Base-by-base conservation (phyloP, 2,113 vertebrate species). In the Podarcis muralis region DNA sequence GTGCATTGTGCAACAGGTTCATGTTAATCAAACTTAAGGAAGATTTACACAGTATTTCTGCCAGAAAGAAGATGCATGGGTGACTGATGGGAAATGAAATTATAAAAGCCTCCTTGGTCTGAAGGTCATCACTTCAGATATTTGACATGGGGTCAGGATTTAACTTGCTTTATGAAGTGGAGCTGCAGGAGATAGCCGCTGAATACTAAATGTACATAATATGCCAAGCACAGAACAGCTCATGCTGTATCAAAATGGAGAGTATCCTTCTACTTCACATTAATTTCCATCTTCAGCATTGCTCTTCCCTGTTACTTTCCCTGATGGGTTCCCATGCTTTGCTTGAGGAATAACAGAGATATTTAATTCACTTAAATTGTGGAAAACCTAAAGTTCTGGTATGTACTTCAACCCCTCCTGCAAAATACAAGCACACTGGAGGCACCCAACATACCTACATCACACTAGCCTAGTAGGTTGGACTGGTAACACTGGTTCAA, bases 111-210 rank as follows among this genome's bases (percentile, higher is more conserved):
- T 93, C 90, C 91, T 93, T 95, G 90, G 90, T 87, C 37, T 43
- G 90, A 95, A 95, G 94, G 91, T 95, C 90, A 95, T 68, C 85
- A 91, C 40, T 91, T 87, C 90, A 93, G 78, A 93, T 81, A 89
- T 57, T 84, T 16, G 20, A 83, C 68, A 82, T 66, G 48, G 18
- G 85, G 83, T 93, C 85, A 9, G 78, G 30, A 81, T 91, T 90
- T 92, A 87, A 87, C 84, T 90, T 53, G 35, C 74, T 27, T 3
- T 4, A 66, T 30, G 88, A 93, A 94, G 53, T 79, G 89, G 53
- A 91, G 35, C 37, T 65, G 35, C 89, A 59, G 40, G 88, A 88
- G 22, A 7, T 90, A 94, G 80, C 12, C 68, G 77, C 77, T 62
- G 71, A 74, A 93, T 85, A 79, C 35, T 81, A 62, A 75, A 75